Percentiles rank a stretch among this genome's conserved stretches.
These are phyloP conservation scores for Amphiprion percula DNA, from an alignment of 2,113 vertebrate genomes.

Conservation along the genomic window DNA sequence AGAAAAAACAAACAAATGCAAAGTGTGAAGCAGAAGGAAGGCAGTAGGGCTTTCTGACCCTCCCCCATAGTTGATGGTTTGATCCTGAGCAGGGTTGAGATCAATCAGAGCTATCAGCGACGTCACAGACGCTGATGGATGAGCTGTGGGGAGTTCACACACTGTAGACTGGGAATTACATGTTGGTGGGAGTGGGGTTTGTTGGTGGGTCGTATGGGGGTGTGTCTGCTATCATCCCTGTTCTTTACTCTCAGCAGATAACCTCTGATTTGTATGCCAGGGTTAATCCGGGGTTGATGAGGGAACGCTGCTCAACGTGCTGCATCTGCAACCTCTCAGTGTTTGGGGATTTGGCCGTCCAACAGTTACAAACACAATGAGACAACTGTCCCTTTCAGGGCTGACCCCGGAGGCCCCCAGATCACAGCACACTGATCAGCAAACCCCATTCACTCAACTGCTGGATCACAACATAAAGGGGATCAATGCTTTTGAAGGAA, in stretches of 20 bases:
- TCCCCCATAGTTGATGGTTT: conserved; percentile 14
- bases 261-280: conserved; percentile 55
- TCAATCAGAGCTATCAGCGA: conserved; percentile 55
- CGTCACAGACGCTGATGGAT: conserved; percentile 57
- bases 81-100: conserved; percentile 30
- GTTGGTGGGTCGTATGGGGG: conserved; percentile 10
- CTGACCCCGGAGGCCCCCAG: conserved; percentile 43
- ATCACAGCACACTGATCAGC: conserved; percentile 62
- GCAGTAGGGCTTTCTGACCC: neutral
- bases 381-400: conserved; percentile 69
- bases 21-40: conserved; percentile 1
- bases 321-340: conserved; percentile 64
- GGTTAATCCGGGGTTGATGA: conserved; percentile 71
- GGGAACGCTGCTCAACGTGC: conserved; percentile 26
- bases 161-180: conserved; percentile 1
- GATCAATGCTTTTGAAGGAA: conserved; percentile 48
- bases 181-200: conserved; percentile 2
- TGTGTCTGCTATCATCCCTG: conserved; percentile 43
- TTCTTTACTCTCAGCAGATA: conserved; percentile 60
- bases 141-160: conserved; percentile 33
- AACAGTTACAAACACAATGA: conserved; percentile 64
- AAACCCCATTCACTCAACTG: conserved; percentile 55
- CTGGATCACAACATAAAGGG: conserved; percentile 64
- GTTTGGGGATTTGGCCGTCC: conserved; percentile 54
- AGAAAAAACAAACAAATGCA: neutral